Percentiles rank a stretch among this genome's conserved stretches.
Evolutionary conservation across 2,797 vertebrate genomes (phyloP).

Genomic region (Anolis apletophallus): DNA sequence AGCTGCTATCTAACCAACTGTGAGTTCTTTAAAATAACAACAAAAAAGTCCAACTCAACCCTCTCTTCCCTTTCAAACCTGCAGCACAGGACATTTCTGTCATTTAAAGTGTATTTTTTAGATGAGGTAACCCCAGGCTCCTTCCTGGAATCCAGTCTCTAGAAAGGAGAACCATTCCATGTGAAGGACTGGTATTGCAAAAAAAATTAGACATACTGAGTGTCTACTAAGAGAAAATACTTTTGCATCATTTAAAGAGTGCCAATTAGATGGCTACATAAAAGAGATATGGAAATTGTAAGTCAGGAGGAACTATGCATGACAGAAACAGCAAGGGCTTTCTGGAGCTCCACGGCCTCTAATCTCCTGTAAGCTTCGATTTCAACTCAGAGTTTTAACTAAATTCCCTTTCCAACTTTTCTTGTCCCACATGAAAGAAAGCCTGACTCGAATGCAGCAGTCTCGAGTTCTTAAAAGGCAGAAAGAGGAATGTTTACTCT

Average conservation of each 20-base stretch:
- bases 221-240: slow-evolving; percentile 63
- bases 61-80: neutral
- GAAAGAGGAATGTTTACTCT: slow-evolving; percentile 76
- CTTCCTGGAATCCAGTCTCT: slow-evolving; percentile 38
- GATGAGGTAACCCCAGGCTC: slow-evolving; percentile 9
- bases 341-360: slow-evolving; percentile 66
- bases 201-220: slow-evolving; percentile 54
- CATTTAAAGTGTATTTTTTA: slow-evolving; percentile 10
- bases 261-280: slow-evolving; percentile 71
- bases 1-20: neutral
- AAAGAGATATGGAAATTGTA: slow-evolving; percentile 68
- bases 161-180: slow-evolving; percentile 47
- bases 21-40: neutral
- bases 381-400: slow-evolving; percentile 75
- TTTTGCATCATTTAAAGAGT: slow-evolving; percentile 67
- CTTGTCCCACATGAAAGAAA: slow-evolving; percentile 80
- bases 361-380: slow-evolving; percentile 73
- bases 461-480: slow-evolving; percentile 69
- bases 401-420: slow-evolving; percentile 77
- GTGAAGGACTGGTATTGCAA: slow-evolving; percentile 52
- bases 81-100: neutral
- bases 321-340: slow-evolving; percentile 68
- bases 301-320: slow-evolving; percentile 63
- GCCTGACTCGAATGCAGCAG: slow-evolving; percentile 67
- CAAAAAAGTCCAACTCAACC: neutral